These are phyloP conservation scores for Chaitophorus viminalis DNA, from an alignment of 2,888 invertebrate genomes.

Conservation along the genomic window DNA sequence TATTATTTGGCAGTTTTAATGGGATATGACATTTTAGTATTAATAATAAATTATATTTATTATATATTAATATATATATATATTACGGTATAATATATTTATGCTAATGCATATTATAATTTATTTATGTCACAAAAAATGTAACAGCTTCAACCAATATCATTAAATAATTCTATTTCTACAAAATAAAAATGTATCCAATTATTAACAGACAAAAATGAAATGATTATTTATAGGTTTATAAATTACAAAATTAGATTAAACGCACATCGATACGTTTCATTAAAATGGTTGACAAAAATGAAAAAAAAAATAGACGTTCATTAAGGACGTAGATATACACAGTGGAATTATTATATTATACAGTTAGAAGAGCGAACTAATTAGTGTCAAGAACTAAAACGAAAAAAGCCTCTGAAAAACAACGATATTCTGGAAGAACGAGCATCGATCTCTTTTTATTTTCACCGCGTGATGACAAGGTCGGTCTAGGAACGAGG, in stretches of 20 bases:
- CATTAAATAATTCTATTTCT: constrained; percentile 14
- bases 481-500: not conserved
- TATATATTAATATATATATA: constrained; percentile 15
- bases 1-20: constrained; percentile 16
- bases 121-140: constrained; percentile 47
- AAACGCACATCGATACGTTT: not conserved
- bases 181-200: not conserved
- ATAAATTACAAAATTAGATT: constrained; percentile 1
- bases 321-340: not conserved
- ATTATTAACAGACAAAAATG: constrained; percentile 20
- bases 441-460: not conserved
- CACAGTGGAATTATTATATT: not conserved
- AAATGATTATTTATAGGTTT: not conserved
- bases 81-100: constrained; percentile 13
- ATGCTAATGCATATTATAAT: constrained; percentile 48
- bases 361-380: no score
- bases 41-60: constrained; percentile 49
- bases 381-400: not conserved
- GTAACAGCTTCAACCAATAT: constrained; percentile 29
- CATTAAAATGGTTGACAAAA: not conserved
- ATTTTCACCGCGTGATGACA: not conserved
- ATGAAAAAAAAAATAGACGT: not conserved
- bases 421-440: not conserved
- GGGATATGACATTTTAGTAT: constrained; percentile 42
- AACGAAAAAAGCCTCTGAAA: not conserved